phyloP scores from a whole-genome alignment of 2,888 invertebrate species.

The Philonicus albiceps region DNA sequence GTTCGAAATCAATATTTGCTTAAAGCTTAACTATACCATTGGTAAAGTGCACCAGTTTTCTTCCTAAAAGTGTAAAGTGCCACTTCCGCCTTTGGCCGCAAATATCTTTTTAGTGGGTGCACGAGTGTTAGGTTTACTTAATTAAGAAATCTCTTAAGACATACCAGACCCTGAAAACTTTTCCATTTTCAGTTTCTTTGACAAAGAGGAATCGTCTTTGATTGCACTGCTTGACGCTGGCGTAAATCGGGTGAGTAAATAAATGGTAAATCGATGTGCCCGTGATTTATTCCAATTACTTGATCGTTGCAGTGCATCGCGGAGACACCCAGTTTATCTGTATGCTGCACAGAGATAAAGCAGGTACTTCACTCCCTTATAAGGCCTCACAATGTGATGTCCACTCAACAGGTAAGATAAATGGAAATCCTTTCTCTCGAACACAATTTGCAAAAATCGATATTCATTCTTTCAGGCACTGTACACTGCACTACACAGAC shows the following conservation, averaged over 20 bases:
- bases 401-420: conserved; percentile 67
- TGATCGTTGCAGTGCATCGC: conserved; percentile 69
- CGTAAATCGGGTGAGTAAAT: conserved; percentile 81
- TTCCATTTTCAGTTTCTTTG: conserved; percentile 75
- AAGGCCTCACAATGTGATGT: conserved; percentile 77
- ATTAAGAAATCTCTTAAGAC: background rate
- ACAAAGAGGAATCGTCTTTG: conserved; percentile 82
- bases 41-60: background rate
- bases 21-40: background rate
- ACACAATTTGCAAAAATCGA: background rate
- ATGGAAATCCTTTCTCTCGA: conserved; percentile 60
- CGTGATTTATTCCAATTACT: conserved; percentile 14
- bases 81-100: background rate
- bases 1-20: background rate
- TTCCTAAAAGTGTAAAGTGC: background rate
- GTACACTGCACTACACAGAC: conserved; percentile 85
- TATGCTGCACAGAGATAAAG: conserved; percentile 74
- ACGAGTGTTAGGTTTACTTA: background rate
- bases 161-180: conserved; percentile 17
- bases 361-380: conserved; percentile 83
- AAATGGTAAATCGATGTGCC: background rate
- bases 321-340: conserved; percentile 70
- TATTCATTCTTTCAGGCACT: conserved; percentile 67
- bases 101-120: background rate
- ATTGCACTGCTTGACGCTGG: conserved; percentile 83